A percentile compares a stretch with the other conserved stretches of the same genome.
These are phyloP conservation scores for Apodemus agrarius DNA, from an alignment of 2,797 vertebrate genomes.

Conservation along the genomic window DNA sequence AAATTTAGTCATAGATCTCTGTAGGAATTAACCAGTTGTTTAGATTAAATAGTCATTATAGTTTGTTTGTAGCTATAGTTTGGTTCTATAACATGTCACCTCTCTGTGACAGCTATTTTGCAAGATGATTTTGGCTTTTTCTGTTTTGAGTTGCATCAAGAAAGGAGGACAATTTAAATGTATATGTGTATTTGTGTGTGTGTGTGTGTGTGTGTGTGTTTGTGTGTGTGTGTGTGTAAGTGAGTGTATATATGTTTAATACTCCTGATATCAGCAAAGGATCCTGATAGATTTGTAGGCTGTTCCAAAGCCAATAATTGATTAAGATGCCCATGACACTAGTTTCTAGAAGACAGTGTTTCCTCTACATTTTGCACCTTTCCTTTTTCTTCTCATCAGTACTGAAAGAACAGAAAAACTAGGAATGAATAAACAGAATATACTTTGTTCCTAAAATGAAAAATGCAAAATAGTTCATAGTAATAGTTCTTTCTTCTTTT, in stretches of 20 bases:
- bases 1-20: not conserved
- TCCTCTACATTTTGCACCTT: not conserved
- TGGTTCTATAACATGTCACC: not conserved
- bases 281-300: constrained; percentile 9
- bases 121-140: constrained; percentile 1
- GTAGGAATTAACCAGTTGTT: not conserved
- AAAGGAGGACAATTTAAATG: not conserved
- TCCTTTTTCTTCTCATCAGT: not conserved
- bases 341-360: constrained; percentile 29
- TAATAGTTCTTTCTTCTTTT: not conserved
- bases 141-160: not conserved
- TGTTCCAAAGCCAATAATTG: constrained; percentile 40
- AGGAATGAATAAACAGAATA: not conserved
- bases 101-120: constrained; percentile 8
- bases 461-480: not conserved
- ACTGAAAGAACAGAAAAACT: not conserved
- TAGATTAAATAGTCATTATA: constrained; percentile 12
- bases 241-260: not conserved
- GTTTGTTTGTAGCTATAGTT: not conserved
- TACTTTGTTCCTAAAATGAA: not conserved
- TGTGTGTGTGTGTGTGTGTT: not conserved
- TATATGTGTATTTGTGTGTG: not conserved
- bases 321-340: not conserved
- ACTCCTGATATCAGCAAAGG: constrained; percentile 21
- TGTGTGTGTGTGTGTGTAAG: not conserved